These are phyloP conservation scores for Entomyzon cyanotis DNA, from an alignment of 2,113 vertebrate genomes.

Conservation along the genomic window DNA sequence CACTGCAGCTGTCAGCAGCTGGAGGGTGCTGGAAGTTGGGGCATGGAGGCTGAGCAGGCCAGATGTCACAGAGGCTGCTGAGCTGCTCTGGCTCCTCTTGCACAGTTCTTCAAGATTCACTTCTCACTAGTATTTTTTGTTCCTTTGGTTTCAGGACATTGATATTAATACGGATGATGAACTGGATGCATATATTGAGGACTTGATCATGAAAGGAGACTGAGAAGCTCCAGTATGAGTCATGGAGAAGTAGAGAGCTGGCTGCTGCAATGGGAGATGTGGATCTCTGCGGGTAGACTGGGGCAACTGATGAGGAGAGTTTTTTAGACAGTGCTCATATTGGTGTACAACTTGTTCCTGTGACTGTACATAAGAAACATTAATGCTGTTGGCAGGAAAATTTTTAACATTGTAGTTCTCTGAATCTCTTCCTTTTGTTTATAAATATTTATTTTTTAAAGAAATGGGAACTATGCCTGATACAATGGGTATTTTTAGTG, in stretches of 20 bases:
- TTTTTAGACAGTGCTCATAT: background rate
- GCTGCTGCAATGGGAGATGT: background rate
- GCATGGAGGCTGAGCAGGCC: background rate
- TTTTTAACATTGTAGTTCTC: conserved; percentile 62
- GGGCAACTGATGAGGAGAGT: background rate
- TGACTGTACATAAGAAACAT: conserved; percentile 46
- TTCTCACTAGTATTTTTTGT: conserved; percentile 15
- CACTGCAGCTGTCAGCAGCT: background rate
- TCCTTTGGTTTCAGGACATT: conserved; percentile 85
- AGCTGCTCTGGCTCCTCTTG: background rate
- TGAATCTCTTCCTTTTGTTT: conserved; percentile 66
- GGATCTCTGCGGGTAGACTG: background rate
- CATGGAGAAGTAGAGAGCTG: background rate
- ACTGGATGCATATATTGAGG: conserved; percentile 96
- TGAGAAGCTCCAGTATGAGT: conserved; percentile 47
- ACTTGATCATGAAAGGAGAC: conserved; percentile 95
- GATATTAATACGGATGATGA: conserved; percentile 98
- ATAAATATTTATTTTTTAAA: conserved; percentile 84
- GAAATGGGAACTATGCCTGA: conserved; percentile 62
- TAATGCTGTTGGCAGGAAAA: conserved; percentile 59
- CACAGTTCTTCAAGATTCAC: background rate
- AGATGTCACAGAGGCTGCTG: background rate
- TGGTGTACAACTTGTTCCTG: conserved; percentile 46
- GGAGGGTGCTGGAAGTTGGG: background rate
- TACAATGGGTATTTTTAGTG: background rate